Percentiles rank a stretch among this genome's conserved stretches.
phyloP scores from a whole-genome alignment of 2,888 invertebrate species.

The Coleophora deauratella region DNA sequence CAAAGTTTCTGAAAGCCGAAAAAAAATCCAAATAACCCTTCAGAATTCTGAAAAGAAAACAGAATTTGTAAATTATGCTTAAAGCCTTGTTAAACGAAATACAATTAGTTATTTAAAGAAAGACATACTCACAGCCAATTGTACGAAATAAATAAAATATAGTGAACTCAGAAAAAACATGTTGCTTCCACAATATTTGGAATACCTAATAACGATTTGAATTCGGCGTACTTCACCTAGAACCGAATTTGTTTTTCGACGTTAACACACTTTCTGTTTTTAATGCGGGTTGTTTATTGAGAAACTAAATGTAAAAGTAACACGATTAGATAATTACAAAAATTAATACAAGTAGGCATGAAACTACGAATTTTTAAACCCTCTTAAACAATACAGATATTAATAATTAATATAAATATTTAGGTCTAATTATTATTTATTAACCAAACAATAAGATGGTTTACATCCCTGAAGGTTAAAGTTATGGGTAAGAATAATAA shows the following conservation, averaged over 20 bases:
- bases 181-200: background rate
- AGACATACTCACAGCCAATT: conserved; percentile 19
- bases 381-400: too few species aligned
- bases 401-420: too few species aligned
- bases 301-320: background rate
- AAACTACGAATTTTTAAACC: too few species aligned
- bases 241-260: background rate
- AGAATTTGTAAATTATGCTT: conserved; percentile 8
- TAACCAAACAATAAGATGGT: too few species aligned
- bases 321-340: background rate
- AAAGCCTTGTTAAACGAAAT: background rate
- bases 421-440: too few species aligned
- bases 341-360: conserved; percentile 7
- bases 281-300: conserved; percentile 23
- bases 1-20: conserved; percentile 28
- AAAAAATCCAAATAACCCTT: conserved; percentile 15
- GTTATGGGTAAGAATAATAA: too few species aligned
- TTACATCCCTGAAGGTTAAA: too few species aligned
- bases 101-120: background rate
- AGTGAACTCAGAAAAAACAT: conserved; percentile 12
- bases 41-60: conserved; percentile 3
- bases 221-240: background rate
- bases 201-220: background rate
- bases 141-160: conserved; percentile 15
- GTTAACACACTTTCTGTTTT: conserved; percentile 1